Evolutionary conservation across 2,113 vertebrate genomes (phyloP).

Genomic region (Willisornis vidua): DNA sequence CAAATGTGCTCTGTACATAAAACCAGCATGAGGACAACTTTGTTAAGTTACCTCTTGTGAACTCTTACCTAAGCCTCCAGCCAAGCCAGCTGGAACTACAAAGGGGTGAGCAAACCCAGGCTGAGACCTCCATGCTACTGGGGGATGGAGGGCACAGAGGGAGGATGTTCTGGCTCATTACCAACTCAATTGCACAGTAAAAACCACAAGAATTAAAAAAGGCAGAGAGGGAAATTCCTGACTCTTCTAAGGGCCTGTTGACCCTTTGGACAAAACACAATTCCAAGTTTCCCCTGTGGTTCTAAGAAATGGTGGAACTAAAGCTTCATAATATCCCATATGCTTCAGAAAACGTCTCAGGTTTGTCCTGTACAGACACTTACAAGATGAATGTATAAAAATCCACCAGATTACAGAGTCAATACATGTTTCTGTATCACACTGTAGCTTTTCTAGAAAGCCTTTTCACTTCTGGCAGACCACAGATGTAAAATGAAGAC

Average conservation of each 20-base stretch:
- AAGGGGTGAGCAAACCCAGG: neutral
- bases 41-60: neutral
- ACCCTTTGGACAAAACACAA: neutral
- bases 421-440: neutral
- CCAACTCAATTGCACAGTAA: neutral
- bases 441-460: neutral
- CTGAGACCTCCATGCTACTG: neutral
- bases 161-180: neutral
- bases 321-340: neutral
- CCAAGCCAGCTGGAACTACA: neutral
- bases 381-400: neutral
- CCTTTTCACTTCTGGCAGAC: neutral
- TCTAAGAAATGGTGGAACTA: neutral
- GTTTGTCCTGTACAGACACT: neutral
- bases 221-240: too few species aligned
- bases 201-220: neutral
- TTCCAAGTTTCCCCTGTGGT: neutral
- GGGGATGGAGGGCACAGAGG: neutral
- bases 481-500: neutral
- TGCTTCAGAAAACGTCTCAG: neutral
- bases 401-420: neutral
- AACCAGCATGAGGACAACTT: neutral
- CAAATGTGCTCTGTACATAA: neutral
- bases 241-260: neutral
- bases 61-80: accelerated